phyloP scores from a whole-genome alignment of 2,797 vertebrate genomes.

The Rhodeus uyekii region DNA sequence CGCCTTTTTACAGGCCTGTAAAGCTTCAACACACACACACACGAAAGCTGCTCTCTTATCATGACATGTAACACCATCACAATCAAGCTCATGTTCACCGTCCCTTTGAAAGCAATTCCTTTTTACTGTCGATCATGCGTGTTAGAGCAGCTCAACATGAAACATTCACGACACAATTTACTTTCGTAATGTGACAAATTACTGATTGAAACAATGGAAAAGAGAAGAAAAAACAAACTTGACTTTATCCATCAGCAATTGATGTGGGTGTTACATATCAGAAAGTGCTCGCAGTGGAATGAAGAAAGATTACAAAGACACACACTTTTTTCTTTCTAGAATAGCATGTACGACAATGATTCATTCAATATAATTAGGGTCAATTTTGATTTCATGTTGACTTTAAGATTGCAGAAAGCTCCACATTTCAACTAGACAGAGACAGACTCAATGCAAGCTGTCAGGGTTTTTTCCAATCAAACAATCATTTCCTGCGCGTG shows the following conservation, averaged over 20 bases:
- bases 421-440: not conserved
- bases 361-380: not conserved
- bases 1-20: constrained; percentile 2
- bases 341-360: not conserved
- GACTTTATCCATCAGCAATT: not conserved
- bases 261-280: not conserved
- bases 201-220: not conserved
- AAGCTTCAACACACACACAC: constrained; percentile 4
- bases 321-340: not conserved
- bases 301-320: not conserved
- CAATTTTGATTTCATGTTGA: not conserved
- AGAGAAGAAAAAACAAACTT: not conserved
- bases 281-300: not conserved
- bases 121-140: constrained; percentile 13
- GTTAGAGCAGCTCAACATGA: not conserved
- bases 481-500: not conserved
- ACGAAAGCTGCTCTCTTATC: not conserved
- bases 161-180: not conserved
- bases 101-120: not conserved
- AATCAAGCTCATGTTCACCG: not conserved
- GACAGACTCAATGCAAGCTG: not conserved
- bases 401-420: not conserved
- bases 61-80: constrained; percentile 17
- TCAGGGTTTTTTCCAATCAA: not conserved
- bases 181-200: not conserved